Percentiles rank a stretch among this genome's conserved stretches.
These are phyloP conservation scores for Eremophila alpestris DNA, from an alignment of 2,797 vertebrate species.

Conservation along the genomic window DNA sequence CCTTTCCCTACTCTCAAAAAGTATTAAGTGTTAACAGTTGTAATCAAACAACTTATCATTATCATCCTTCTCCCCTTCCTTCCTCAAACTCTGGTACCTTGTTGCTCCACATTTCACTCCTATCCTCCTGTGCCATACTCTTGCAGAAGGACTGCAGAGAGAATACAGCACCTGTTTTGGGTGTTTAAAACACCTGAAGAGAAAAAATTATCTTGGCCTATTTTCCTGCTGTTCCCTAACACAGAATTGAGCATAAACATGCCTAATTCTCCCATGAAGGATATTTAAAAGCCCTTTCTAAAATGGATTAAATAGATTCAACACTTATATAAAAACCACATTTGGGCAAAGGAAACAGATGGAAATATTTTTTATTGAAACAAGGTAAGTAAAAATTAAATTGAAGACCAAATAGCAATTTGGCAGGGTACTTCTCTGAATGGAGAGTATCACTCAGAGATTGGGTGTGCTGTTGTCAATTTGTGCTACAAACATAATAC, in stretches of 20 bases:
- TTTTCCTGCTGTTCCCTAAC: background rate
- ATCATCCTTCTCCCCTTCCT: background rate
- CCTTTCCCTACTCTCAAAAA: background rate
- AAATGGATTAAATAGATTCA: background rate
- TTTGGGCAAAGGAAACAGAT: background rate
- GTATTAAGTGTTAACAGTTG: background rate
- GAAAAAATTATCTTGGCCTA: background rate
- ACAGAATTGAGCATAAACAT: background rate
- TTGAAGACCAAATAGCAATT: background rate
- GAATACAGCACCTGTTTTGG: background rate
- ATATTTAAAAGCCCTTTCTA: background rate
- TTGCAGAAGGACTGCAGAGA: background rate
- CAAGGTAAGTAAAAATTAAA: background rate
- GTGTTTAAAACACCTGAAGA: background rate
- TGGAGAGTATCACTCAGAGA: background rate
- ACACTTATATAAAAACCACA: background rate
- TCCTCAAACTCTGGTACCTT: background rate
- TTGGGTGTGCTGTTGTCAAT: background rate
- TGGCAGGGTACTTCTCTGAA: background rate
- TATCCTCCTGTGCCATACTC: background rate
- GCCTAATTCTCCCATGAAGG: background rate
- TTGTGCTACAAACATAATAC: background rate
- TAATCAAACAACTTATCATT: background rate
- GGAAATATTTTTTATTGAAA: background rate
- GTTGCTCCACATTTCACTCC: background rate